phyloP scores from a whole-genome alignment of 2,888 invertebrate genomes.

The Eugnorisma glareosa region DNA sequence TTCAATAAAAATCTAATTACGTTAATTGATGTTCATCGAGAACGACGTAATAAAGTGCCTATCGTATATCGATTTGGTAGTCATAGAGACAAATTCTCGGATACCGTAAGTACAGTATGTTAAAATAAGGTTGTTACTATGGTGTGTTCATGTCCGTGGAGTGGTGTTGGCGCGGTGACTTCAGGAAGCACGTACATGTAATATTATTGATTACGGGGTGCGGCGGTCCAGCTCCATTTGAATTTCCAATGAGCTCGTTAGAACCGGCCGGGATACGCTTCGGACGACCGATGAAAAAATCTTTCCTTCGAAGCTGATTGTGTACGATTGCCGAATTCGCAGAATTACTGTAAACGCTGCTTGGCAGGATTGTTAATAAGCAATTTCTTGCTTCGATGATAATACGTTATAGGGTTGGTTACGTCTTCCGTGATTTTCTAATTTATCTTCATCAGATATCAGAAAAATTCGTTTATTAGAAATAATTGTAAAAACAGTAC shows the following conservation, averaged over 20 bases:
- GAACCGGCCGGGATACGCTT: conserved; percentile 81
- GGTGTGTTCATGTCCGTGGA: conserved; percentile 69
- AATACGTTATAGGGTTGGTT: conserved; percentile 34
- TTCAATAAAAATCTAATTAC: conserved; percentile 59
- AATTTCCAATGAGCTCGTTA: conserved; percentile 91
- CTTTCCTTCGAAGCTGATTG: conserved; percentile 71
- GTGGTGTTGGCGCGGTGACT: conserved; percentile 76
- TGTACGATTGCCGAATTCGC: conserved; percentile 59
- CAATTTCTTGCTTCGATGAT: conserved; percentile 57
- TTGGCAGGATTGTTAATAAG: conserved; percentile 69
- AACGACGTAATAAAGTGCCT: conserved; percentile 42
- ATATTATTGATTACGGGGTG: conserved; percentile 90
- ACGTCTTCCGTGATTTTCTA: conserved; percentile 29
- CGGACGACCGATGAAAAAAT: conserved; percentile 83
- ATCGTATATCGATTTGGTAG: conserved; percentile 51
- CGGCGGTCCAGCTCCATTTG: conserved; percentile 87
- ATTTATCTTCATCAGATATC: conserved; percentile 14
- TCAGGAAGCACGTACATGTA: conserved; percentile 89
- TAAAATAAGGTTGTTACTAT: conserved; percentile 63
- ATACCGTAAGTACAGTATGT: conserved; percentile 40
- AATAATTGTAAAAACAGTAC: too few species aligned
- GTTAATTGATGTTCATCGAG: conserved; percentile 51
- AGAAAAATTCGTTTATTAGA: too few species aligned
- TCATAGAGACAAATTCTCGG: conserved; percentile 51
- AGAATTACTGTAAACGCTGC: conserved; percentile 62